Base-by-base conservation (phyloP, 2,888 invertebrate genomes). In the Dione vanillae region DNA sequence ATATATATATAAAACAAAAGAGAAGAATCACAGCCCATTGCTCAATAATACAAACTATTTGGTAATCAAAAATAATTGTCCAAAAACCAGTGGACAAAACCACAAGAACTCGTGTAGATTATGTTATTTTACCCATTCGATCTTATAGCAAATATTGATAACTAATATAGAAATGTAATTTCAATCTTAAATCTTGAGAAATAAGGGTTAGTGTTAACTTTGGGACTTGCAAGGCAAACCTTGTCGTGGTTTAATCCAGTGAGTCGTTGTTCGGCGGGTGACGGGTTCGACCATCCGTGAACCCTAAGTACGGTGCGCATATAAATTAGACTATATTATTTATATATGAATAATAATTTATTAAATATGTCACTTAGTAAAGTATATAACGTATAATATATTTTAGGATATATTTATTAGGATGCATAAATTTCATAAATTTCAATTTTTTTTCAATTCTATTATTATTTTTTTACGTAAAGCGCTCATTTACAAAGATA, bases 241-340 rank as follows among this genome's bases (percentile, higher is more conserved):
- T 81, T 77, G 83, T 79, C 71, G 74, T 72, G 77, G 77, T 79
- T 82, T 85, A 85, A 88, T 86, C 85, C 83, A 80, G 80, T 81
- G 82, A 80, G 83, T 78, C 79, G 74, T 75, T 81, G 82, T 80
- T 82, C 83, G 80, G 61, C 76, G 80, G 84, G 82, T 88, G 89
- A 88, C 86, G 87, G 83, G 80, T 85, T 78, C 85, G 85, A 82
- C 86, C 88, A 87, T 87, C 86, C 88, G 85, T 87, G 85, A 86
- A 85, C 80, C 27, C 77, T 76, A 64, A 69, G 87, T 88, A 89
- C 84, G 74, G 87, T 86, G 80, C 78, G 84, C 87, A 85, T 47
- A 12, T 65, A 12, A 37, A 49, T 65, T 16, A 12, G 16, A 19
- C 16, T 19, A 40, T 14, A 54, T 43, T 37, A 40, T 16, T 35